A percentile compares a stretch with the other conserved stretches of the same genome.
Evolutionary conservation across 92 coral and sea anemone species (phyloP).

Genomic region (Diadumene lineata): DNA sequence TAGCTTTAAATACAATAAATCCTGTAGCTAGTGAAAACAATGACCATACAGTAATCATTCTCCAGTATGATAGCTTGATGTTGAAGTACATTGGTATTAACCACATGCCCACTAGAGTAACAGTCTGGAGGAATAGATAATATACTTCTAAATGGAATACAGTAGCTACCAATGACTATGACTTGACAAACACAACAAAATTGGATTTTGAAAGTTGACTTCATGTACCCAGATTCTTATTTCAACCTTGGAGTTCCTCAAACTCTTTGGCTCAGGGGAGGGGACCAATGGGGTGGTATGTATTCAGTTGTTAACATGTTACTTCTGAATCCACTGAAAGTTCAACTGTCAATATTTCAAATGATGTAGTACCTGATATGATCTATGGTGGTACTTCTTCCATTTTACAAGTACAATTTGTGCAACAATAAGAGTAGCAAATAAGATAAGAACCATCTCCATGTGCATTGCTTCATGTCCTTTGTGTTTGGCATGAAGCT

Average conservation of each 20-base stretch:
- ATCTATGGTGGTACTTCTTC: constrained; percentile 88
- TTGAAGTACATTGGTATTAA: constrained; percentile 91
- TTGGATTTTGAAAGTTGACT: too few relatives aligned
- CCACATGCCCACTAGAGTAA: constrained; percentile 96
- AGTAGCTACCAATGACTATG: too few relatives aligned
- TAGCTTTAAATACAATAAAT: constrained; percentile 88
- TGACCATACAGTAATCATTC: constrained; percentile 86
- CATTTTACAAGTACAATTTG: constrained; percentile 93
- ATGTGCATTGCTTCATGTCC: constrained; percentile 99
- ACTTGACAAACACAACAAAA: too few relatives aligned
- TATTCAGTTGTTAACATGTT: too few relatives aligned
- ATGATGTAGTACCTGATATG: constrained; percentile 75
- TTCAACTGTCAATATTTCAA: too few relatives aligned
- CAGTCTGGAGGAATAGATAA: constrained; percentile 53
- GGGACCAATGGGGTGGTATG: too few relatives aligned
- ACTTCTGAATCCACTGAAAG: too few relatives aligned
- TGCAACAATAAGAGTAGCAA: constrained; percentile 92
- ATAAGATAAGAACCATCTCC: constrained; percentile 91
- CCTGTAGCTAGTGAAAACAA: constrained; percentile 81
- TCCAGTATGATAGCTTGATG: constrained; percentile 79
- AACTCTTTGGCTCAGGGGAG: too few relatives aligned
- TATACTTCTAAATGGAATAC: neutral
- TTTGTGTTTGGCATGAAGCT: constrained; percentile 94
- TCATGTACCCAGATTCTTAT: too few relatives aligned
- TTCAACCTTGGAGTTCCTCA: too few relatives aligned